Percentiles rank a stretch among this genome's conserved stretches.
Evolutionary conservation across 2,888 invertebrate species (phyloP).

Genomic region (Eristalis arbustorum): DNA sequence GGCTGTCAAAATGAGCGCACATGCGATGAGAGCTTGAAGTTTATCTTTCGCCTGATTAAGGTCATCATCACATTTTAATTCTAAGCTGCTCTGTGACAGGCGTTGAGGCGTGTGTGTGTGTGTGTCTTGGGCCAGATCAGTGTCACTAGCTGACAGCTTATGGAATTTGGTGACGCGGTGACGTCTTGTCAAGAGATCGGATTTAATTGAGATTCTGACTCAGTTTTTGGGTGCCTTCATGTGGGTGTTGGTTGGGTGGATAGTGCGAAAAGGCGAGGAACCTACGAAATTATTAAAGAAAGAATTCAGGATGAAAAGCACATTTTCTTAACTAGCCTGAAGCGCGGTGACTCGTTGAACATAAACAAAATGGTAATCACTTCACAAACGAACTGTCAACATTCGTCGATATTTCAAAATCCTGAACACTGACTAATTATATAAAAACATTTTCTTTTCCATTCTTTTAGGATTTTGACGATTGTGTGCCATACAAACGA

Average conservation of each 20-base stretch:
- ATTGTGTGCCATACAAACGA: conserved; percentile 77
- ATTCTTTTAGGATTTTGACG: conserved; percentile 74
- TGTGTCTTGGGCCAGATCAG: background rate
- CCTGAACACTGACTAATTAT: background rate
- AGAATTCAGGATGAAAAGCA: no score
- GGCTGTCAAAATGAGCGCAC: background rate
- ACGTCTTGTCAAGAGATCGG: background rate
- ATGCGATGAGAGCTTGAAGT: background rate
- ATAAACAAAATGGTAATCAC: background rate
- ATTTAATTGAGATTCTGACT: no score
- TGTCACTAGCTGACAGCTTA: background rate
- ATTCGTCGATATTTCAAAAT: background rate
- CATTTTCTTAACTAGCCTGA: no score
- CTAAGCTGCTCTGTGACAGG: background rate
- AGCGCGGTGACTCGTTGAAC: background rate
- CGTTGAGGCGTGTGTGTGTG: background rate
- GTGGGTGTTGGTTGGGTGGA: no score
- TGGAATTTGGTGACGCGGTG: background rate
- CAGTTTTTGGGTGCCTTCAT: no score
- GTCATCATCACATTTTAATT: background rate
- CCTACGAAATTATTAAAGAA: no score
- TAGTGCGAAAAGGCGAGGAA: no score
- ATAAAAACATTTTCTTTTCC: conserved; percentile 51
- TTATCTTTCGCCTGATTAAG: background rate
- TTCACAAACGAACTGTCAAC: background rate